Percentiles rank a stretch among this genome's conserved stretches.
Conservation (phyloP, 2,797 vertebrate genomes). For the Phylloscopus collybita region DNA sequence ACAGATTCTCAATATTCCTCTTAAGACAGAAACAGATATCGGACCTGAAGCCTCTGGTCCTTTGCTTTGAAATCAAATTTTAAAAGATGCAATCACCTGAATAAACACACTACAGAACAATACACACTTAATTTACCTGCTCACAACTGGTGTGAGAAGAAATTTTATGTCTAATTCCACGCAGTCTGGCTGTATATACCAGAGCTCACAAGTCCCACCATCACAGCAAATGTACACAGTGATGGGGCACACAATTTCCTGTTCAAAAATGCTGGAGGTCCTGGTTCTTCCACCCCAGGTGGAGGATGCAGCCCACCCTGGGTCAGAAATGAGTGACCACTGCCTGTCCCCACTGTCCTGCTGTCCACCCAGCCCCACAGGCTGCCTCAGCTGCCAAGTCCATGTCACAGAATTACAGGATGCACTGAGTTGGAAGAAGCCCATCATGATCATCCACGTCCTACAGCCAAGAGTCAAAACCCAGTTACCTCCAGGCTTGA, state of each 20-base stretch:
- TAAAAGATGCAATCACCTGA: background rate
- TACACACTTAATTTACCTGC: background rate
- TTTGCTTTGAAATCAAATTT: background rate
- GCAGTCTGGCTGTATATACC: background rate
- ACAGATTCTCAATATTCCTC: background rate
- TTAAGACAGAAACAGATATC: background rate
- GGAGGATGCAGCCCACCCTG: background rate
- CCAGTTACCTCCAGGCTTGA: background rate
- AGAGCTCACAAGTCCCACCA: background rate
- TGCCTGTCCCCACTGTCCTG: rapidly evolving
- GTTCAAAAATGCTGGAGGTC: background rate
- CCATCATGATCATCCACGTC: background rate
- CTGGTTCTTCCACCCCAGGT: background rate
- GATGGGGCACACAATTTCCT: background rate
- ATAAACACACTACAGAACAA: background rate
- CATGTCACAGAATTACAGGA: background rate
- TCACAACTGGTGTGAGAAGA: background rate
- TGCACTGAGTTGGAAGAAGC: background rate
- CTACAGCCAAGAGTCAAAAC: background rate
- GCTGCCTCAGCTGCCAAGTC: rapidly evolving
- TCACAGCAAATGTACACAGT: rapidly evolving
- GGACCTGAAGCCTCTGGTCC: background rate
- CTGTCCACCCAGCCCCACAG: background rate
- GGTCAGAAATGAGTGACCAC: background rate
- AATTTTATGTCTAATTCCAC: background rate